Evolutionary conservation across 2,797 vertebrate species (phyloP).

Genomic region (Aldrovandia affinis): DNA sequence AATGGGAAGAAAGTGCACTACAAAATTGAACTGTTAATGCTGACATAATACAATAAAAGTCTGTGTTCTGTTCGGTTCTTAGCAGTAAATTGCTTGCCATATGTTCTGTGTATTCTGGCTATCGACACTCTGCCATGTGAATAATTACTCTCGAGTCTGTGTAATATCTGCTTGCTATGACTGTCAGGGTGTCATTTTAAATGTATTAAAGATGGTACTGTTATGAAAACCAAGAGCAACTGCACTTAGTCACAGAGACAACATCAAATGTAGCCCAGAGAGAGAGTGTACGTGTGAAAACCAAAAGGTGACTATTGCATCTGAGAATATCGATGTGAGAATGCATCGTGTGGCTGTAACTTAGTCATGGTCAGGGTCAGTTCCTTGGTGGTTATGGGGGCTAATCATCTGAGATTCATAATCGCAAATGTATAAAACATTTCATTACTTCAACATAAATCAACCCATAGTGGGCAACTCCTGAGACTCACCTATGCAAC

Average conservation of each 20-base stretch:
- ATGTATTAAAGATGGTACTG: background rate
- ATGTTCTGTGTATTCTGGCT: background rate
- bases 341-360: background rate
- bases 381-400: background rate
- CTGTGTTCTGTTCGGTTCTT: background rate
- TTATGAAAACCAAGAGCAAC: background rate
- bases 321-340: background rate
- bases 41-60: background rate
- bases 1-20: background rate
- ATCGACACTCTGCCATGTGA: background rate
- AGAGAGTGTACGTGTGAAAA: background rate
- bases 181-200: background rate
- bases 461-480: background rate
- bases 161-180: background rate
- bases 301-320: background rate
- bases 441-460: background rate
- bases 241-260: background rate
- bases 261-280: background rate
- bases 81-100: background rate
- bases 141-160: background rate
- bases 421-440: background rate
- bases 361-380: background rate
- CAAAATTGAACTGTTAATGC: background rate
- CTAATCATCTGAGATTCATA: background rate
- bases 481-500: background rate